Percentiles rank a stretch among this genome's conserved stretches.
Conservation (phyloP, 2,113 vertebrate genomes). For the Lophura nycthemera region DNA sequence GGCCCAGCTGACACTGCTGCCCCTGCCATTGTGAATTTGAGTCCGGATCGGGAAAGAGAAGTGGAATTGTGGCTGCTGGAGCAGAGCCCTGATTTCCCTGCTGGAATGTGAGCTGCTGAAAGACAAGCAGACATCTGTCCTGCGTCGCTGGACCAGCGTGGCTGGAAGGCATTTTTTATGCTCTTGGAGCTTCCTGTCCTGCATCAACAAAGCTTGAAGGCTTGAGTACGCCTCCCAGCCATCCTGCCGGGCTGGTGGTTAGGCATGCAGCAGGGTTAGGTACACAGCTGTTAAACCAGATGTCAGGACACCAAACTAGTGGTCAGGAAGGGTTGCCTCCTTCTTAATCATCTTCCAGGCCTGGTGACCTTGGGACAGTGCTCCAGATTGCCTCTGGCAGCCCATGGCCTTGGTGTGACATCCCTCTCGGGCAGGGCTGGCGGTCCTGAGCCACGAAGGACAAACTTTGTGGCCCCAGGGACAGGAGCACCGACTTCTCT, state of each 20-base stretch:
- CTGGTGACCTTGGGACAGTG: neutral
- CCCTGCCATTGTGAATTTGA: neutral
- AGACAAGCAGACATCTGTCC: conserved; percentile 1
- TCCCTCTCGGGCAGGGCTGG: neutral
- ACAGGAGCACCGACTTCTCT: neutral
- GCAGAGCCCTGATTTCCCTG: conserved; percentile 23
- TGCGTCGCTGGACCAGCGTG: neutral
- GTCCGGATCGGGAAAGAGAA: neutral
- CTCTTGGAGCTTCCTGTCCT: neutral
- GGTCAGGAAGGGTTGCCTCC: neutral
- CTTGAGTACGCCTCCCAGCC: neutral
- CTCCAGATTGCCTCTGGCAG: neutral
- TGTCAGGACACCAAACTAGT: neutral
- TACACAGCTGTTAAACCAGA: neutral
- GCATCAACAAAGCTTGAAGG: neutral
- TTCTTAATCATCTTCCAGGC: too few relatives aligned
- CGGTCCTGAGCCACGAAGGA: neutral
- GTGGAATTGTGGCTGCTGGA: neutral
- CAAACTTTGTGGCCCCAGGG: too few relatives aligned
- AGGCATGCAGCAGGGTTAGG: neutral
- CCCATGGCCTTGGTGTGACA: neutral
- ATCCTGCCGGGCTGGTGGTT: accelerated
- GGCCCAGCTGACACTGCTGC: neutral
- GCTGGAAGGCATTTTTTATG: neutral
- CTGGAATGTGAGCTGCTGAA: neutral